phyloP scores from a whole-genome alignment of 2,797 vertebrate genomes.

The Dromococcyx pavoninus region DNA sequence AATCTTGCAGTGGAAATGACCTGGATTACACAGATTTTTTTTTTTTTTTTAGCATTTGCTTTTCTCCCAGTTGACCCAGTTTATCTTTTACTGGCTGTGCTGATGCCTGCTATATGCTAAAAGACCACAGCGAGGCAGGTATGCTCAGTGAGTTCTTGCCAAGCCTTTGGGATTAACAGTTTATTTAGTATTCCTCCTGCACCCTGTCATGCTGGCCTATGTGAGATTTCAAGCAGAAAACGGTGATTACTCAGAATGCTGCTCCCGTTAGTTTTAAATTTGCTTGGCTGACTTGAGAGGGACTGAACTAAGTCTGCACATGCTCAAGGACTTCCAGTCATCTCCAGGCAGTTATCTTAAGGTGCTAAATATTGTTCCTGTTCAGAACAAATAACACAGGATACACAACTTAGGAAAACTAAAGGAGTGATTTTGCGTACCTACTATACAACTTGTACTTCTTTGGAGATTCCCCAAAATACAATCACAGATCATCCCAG shows the following conservation, averaged over 20 bases:
- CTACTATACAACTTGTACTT: background rate
- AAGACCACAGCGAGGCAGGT: conserved; percentile 38
- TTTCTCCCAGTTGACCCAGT: conserved; percentile 13
- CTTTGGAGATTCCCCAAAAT: background rate
- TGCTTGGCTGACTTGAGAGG: background rate
- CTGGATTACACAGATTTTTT: accelerated
- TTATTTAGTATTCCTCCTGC: conserved; percentile 57
- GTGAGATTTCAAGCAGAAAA: conserved; percentile 41
- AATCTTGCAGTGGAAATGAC: background rate
- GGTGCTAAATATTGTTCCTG: background rate
- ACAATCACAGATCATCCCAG: background rate
- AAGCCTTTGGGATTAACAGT: conserved; percentile 49
- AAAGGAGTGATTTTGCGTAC: background rate
- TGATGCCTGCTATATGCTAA: background rate
- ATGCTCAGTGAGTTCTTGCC: background rate
- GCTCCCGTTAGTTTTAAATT: conserved; percentile 13
- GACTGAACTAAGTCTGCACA: background rate
- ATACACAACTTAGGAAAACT: background rate
- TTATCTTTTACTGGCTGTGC: background rate
- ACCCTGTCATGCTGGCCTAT: background rate
- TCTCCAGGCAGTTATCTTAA: background rate
- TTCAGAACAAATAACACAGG: background rate
- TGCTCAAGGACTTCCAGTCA: background rate
- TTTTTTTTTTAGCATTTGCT: background rate
- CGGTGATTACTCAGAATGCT: conserved; percentile 16